phyloP scores from a whole-genome alignment of 2,797 vertebrate species.

The Cuculus canorus region DNA sequence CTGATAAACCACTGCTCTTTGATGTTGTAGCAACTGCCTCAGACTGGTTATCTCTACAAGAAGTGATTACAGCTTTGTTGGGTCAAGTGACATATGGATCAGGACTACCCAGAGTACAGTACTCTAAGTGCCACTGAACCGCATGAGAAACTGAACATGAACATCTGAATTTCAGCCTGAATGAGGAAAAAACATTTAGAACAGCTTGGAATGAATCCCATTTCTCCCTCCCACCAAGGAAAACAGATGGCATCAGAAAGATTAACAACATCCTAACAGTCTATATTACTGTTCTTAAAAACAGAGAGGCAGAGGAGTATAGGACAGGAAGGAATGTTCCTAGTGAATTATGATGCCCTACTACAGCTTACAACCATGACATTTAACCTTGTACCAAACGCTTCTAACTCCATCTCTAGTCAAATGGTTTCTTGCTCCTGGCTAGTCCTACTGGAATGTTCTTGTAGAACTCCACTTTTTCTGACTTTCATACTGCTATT shows the following conservation, averaged over 20 bases:
- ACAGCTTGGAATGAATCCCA: slow-evolving; percentile 37
- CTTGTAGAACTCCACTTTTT: neutral
- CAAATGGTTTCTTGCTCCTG: neutral
- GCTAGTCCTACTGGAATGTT: neutral
- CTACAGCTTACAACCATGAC: rapidly evolving
- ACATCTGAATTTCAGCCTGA: slow-evolving; percentile 44
- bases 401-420: neutral
- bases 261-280: slow-evolving; percentile 23
- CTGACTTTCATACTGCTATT: neutral
- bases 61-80: neutral
- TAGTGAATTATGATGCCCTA: neutral
- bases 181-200: slow-evolving; percentile 15
- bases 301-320: neutral
- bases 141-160: neutral
- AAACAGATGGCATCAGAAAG: slow-evolving; percentile 45
- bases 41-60: neutral
- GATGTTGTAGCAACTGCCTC: neutral
- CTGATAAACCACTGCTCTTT: neutral
- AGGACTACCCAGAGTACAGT: neutral
- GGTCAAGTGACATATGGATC: neutral
- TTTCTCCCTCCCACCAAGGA: slow-evolving; percentile 43
- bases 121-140: neutral
- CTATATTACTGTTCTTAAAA: neutral
- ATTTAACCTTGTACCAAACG: neutral
- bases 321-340: neutral